These are phyloP conservation scores for Sitodiplosis mosellana DNA, from an alignment of 1,140 invertebrate species.

Conservation along the genomic window DNA sequence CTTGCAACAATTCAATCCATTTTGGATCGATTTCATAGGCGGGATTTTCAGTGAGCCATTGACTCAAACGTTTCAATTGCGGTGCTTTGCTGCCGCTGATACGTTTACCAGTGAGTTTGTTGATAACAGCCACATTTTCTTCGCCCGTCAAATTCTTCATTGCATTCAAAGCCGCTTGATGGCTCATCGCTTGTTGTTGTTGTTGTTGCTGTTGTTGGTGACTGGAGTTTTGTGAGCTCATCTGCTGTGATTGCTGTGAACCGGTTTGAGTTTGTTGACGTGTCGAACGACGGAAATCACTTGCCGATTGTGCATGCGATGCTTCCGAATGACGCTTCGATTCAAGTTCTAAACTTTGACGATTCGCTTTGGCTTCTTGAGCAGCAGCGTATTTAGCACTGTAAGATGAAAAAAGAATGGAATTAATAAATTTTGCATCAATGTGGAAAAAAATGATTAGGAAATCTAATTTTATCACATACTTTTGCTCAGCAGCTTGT, in stretches of 20 bases:
- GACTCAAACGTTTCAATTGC: slow-evolving; percentile 75
- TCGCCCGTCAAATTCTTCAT: slow-evolving; percentile 72
- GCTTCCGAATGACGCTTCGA: too few species aligned
- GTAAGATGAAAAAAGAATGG: too few species aligned
- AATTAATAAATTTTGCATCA: too few species aligned
- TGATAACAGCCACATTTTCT: slow-evolving; percentile 88
- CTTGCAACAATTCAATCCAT: slow-evolving; percentile 83
- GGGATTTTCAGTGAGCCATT: slow-evolving; percentile 89
- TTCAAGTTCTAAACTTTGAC: too few species aligned
- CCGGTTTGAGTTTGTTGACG: slow-evolving; percentile 1
- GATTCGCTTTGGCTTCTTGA: too few species aligned
- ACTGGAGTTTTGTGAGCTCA: not conserved
- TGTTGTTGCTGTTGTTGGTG: slow-evolving; percentile 10
- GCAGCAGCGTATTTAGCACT: too few species aligned
- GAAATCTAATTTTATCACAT: too few species aligned
- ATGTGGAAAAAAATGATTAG: too few species aligned
- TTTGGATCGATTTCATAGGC: slow-evolving; percentile 95
- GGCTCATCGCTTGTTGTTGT: too few species aligned
- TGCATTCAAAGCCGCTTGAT: slow-evolving; percentile 11
- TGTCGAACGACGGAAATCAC: too few species aligned
- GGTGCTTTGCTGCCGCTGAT: slow-evolving; percentile 88
- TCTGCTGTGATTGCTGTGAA: not conserved
- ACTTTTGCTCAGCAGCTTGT: slow-evolving; percentile 49
- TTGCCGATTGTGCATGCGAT: too few species aligned
- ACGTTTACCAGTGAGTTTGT: slow-evolving; percentile 84